phyloP scores from a whole-genome alignment of 2,797 vertebrate species.

The Vultur gryphus region DNA sequence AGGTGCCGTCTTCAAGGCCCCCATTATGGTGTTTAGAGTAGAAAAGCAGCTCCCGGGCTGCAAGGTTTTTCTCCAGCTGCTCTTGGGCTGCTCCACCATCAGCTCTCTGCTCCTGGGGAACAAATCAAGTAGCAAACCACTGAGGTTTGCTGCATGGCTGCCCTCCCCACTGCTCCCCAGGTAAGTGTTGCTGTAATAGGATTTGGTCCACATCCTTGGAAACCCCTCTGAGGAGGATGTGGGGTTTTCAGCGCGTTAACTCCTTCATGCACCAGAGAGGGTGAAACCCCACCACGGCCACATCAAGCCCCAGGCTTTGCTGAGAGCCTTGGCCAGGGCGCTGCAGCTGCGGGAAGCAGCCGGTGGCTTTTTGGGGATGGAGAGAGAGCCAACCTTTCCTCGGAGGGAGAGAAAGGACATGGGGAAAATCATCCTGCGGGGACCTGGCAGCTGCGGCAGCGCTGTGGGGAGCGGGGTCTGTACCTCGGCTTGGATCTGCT shows the following conservation, averaged over 20 bases:
- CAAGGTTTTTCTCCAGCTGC: neutral
- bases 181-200: constrained; percentile 46
- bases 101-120: neutral
- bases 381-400: neutral
- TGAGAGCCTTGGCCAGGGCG: neutral
- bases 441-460: rapidly evolving
- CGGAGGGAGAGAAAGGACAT: neutral
- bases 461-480: neutral
- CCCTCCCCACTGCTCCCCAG: constrained; percentile 32
- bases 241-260: constrained; percentile 30
- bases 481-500: rapidly evolving
- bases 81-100: neutral
- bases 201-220: constrained; percentile 38
- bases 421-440: neutral
- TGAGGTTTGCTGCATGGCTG: constrained; percentile 54
- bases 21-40: neutral
- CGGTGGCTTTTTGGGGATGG: neutral
- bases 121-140: constrained; percentile 26
- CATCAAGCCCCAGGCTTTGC: neutral
- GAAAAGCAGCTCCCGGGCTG: neutral
- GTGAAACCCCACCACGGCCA: neutral
- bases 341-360: neutral
- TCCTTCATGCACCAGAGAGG: constrained; percentile 38
- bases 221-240: neutral
- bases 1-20: neutral